Conservation (phyloP, 2,888 invertebrate genomes). For the Cephus pygmeus region DNA sequence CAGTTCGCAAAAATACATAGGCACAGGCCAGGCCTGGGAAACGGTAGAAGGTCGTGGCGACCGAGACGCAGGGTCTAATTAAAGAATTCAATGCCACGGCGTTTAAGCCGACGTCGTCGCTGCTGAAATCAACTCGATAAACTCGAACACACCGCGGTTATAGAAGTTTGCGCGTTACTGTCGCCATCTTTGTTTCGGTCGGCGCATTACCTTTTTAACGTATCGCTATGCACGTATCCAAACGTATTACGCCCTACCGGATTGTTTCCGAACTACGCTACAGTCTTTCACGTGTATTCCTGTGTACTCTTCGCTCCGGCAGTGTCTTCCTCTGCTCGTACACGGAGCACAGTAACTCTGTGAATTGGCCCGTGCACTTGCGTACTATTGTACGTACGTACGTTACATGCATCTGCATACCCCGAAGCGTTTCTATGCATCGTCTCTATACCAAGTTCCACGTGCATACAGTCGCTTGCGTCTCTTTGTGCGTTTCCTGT, state of each 20-base stretch:
- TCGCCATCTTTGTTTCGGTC: neutral
- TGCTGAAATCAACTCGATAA: neutral
- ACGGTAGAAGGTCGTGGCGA: neutral
- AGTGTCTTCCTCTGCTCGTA: neutral
- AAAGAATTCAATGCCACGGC: slow-evolving; percentile 46
- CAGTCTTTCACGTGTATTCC: neutral
- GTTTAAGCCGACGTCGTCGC: neutral
- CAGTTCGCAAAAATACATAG: neutral
- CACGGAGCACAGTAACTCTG: neutral
- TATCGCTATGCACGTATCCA: neutral
- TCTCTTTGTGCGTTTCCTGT: neutral
- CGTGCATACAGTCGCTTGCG: neutral
- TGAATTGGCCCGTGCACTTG: neutral
- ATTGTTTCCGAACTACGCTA: neutral
- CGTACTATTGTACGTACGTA: neutral
- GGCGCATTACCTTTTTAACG: neutral
- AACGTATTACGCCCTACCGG: neutral
- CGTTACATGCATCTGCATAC: neutral
- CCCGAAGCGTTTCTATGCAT: neutral
- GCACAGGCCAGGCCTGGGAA: neutral
- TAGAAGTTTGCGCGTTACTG: neutral
- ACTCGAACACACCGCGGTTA: neutral
- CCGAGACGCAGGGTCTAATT: slow-evolving; percentile 35
- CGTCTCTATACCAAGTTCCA: neutral
- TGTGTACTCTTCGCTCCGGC: neutral